Percentiles rank a stretch among this genome's conserved stretches.
Evolutionary conservation across 2,797 vertebrate genomes (phyloP).

Genomic region (Megaceryle alcyon): DNA sequence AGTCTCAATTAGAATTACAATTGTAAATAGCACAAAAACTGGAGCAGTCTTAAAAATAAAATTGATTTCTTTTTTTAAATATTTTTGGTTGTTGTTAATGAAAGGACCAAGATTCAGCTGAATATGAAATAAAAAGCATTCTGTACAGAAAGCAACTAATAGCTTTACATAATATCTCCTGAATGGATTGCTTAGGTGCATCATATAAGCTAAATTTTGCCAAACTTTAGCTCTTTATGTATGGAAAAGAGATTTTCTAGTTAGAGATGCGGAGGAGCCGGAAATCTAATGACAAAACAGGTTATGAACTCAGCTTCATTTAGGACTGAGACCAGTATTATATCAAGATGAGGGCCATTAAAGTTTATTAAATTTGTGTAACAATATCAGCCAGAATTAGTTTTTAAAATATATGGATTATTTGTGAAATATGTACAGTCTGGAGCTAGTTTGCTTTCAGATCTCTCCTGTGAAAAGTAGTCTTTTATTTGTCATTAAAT

Average conservation of each 20-base stretch:
- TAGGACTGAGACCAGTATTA: neutral
- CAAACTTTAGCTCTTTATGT: neutral
- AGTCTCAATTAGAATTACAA: neutral
- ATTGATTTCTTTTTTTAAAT: too few relatives aligned
- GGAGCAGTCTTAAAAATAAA: neutral
- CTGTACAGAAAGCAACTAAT: neutral
- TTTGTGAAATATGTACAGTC: neutral
- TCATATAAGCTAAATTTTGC: neutral
- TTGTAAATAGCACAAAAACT: neutral
- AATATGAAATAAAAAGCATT: neutral
- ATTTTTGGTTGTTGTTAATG: neutral
- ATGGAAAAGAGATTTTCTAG: neutral
- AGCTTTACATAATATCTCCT: neutral
- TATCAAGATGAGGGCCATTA: neutral
- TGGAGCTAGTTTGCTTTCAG: neutral
- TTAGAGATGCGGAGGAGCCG: neutral
- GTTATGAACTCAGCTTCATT: neutral
- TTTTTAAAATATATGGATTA: neutral
- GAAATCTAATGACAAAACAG: neutral
- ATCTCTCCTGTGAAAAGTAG: neutral
- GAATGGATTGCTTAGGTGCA: neutral
- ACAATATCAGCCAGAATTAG: neutral
- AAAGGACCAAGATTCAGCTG: neutral
- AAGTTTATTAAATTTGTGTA: conserved; percentile 29
- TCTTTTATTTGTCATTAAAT: conserved; percentile 9